phyloP scores from a whole-genome alignment of 1,140 invertebrate genomes.

The Drosophila teissieri region DNA sequence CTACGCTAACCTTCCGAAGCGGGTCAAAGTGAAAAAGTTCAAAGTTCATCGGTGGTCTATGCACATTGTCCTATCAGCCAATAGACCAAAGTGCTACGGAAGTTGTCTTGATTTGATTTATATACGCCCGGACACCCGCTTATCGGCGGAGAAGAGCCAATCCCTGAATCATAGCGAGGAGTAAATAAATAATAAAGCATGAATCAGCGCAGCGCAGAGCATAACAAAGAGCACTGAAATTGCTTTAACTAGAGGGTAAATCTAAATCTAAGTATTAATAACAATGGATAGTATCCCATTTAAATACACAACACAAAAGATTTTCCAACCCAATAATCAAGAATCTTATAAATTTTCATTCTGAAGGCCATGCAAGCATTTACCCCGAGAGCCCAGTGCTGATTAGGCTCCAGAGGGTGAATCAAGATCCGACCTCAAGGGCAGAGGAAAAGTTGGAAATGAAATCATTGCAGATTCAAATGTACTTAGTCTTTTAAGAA shows the following conservation, averaged over 20 bases:
- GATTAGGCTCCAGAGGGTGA: slow-evolving; percentile 28
- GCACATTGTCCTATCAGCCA: slow-evolving; percentile 14
- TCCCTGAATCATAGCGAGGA: slow-evolving; percentile 12
- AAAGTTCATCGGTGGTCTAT: slow-evolving; percentile 25
- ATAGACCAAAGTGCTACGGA: slow-evolving; percentile 15
- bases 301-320: not conserved
- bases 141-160: slow-evolving; percentile 36
- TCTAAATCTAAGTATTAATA: slow-evolving; percentile 11
- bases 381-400: slow-evolving; percentile 1
- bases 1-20: slow-evolving; percentile 9
- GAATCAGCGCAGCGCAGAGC: slow-evolving; percentile 12
- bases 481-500: too few species aligned
- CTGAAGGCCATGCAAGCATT: slow-evolving; percentile 6
- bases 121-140: slow-evolving; percentile 55
- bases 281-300: too few species aligned
- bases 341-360: too few species aligned
- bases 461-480: slow-evolving; percentile 1
- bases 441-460: slow-evolving; percentile 23
- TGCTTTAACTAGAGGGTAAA: not conserved
- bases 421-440: slow-evolving; percentile 29
- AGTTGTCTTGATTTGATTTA: slow-evolving; percentile 61
- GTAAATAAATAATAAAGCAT: slow-evolving; percentile 52
- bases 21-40: slow-evolving; percentile 15
- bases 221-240: not conserved
- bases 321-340: not conserved